phyloP scores from a whole-genome alignment of 2,113 vertebrate species.

The Cnemophilus loriae region DNA sequence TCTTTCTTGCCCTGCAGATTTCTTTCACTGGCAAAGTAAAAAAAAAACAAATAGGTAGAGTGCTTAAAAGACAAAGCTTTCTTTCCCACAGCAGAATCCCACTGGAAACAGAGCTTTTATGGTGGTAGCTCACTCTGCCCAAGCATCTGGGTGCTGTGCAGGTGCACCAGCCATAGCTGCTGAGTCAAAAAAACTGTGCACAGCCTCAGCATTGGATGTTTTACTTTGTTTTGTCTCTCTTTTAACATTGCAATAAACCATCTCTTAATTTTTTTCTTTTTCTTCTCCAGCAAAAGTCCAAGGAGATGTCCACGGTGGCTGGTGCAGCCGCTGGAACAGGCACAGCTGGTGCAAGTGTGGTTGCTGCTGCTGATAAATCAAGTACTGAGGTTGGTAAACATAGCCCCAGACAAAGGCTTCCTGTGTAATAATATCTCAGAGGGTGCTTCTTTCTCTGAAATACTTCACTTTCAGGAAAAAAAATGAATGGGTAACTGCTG shows the following conservation, averaged over 20 bases:
- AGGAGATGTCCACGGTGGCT: background rate
- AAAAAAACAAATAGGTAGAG: background rate
- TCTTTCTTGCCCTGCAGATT: background rate
- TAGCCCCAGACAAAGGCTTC: background rate
- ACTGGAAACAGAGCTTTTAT: background rate
- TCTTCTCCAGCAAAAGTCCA: background rate
- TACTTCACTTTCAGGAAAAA: background rate
- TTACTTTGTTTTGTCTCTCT: background rate
- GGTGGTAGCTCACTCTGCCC: background rate
- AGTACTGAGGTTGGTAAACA: constrained; percentile 20
- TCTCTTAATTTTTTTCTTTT: background rate
- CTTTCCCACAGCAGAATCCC: background rate
- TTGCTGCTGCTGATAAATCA: background rate
- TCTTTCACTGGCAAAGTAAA: background rate
- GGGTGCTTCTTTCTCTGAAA: background rate
- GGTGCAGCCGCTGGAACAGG: background rate
- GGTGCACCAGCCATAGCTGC: background rate
- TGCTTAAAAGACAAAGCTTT: background rate
- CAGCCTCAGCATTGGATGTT: accelerated
- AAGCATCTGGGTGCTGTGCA: background rate
- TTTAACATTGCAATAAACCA: background rate
- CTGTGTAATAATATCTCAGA: background rate
- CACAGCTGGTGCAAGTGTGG: background rate
- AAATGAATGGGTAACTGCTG: background rate
- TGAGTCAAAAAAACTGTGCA: background rate